These are phyloP conservation scores for Drosophila ohnishii DNA, from an alignment of 1,140 invertebrate species.

Conservation along the genomic window DNA sequence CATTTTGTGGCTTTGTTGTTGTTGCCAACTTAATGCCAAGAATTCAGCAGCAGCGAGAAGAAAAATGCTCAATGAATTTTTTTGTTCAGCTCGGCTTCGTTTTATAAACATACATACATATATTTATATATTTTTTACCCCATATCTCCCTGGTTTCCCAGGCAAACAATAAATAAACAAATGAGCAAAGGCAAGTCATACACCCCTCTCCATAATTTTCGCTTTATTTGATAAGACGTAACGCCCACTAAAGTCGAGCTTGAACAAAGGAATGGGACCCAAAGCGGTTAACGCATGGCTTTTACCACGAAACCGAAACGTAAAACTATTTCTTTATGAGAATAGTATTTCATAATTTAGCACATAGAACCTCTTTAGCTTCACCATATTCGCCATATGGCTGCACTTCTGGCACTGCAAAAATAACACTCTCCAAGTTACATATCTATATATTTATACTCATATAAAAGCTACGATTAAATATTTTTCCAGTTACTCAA, in stretches of 20 bases:
- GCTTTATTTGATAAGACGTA: slow-evolving; percentile 27
- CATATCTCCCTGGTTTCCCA: slow-evolving; percentile 28
- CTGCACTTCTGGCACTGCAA: neutral
- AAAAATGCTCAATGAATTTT: slow-evolving; percentile 69
- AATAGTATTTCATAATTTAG: neutral
- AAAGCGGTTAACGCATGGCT: slow-evolving; percentile 4
- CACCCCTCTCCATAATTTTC: slow-evolving; percentile 1
- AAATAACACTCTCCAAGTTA: too few species aligned
- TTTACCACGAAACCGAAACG: slow-evolving; percentile 6
- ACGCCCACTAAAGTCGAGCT: slow-evolving; percentile 28
- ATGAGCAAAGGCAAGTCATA: slow-evolving; percentile 1
- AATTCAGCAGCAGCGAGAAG: slow-evolving; percentile 43
- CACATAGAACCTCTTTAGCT: neutral
- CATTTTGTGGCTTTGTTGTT: slow-evolving; percentile 13
- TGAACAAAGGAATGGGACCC: slow-evolving; percentile 23
- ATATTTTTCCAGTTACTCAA: neutral
- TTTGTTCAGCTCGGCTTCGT: slow-evolving; percentile 12
- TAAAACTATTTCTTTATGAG: slow-evolving; percentile 16
- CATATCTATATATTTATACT: neutral
- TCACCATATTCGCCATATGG: neutral
- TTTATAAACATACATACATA: neutral
- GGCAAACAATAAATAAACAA: slow-evolving; percentile 18
- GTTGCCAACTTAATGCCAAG: slow-evolving; percentile 42
- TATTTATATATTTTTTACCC: slow-evolving; percentile 4
- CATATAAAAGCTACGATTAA: neutral